Percentiles rank a stretch among this genome's conserved stretches.
Evolutionary conservation across 2,113 vertebrate genomes (phyloP).

Genomic region (Malurus melanocephalus): DNA sequence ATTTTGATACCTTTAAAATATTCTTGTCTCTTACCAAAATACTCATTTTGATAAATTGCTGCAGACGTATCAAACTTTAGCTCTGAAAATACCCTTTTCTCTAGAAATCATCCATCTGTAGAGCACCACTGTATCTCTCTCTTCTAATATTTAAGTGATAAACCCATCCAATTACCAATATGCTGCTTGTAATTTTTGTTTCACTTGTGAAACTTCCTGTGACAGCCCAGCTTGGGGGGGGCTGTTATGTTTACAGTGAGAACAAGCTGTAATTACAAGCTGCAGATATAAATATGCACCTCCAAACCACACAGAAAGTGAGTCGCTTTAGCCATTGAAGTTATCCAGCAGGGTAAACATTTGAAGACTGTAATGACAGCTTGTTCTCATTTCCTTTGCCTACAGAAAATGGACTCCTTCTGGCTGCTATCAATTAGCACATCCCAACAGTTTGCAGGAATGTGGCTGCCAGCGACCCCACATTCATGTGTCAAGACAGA

Average conservation of each 20-base stretch:
- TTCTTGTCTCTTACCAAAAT: not conserved
- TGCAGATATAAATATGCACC: not conserved
- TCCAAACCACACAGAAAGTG: not conserved
- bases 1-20: not conserved
- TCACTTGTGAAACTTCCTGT: not conserved
- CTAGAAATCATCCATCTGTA: not conserved
- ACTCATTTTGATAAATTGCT: not conserved
- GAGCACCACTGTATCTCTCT: not conserved
- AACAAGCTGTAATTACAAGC: not conserved
- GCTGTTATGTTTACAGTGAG: not conserved
- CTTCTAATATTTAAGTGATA: not conserved
- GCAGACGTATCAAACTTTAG: not conserved
- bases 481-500: not conserved
- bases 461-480: not conserved
- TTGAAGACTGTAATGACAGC: not conserved
- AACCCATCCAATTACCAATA: not conserved
- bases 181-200: not conserved
- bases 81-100: not conserved
- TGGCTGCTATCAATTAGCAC: constrained; percentile 10
- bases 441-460: not conserved
- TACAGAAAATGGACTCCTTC: not conserved
- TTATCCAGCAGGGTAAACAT: not conserved
- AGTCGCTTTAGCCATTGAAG: not conserved
- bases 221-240: not conserved
- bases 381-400: not conserved